Evolutionary conservation across 1,140 invertebrate genomes (phyloP).

Genomic region (Cryptotermes secundus): DNA sequence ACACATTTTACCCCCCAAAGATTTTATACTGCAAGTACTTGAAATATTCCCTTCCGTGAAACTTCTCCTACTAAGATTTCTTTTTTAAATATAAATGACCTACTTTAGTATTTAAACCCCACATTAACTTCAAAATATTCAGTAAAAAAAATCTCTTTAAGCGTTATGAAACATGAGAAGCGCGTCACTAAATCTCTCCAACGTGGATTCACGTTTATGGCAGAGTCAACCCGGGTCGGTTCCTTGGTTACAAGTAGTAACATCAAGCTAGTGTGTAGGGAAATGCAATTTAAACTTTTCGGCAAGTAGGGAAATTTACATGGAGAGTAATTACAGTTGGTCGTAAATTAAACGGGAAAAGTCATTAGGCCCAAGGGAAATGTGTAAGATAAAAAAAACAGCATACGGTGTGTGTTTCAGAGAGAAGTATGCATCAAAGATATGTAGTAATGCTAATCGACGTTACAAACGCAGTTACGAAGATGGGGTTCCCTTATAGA

Average conservation of each 20-base stretch:
- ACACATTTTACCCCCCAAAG: too few relatives aligned
- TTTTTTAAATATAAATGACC: slow-evolving; percentile 16
- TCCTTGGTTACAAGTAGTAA: not conserved
- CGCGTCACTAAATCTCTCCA: not conserved
- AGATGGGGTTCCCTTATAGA: not conserved
- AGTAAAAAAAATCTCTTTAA: slow-evolving; percentile 1
- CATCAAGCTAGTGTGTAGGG: not conserved
- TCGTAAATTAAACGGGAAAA: slow-evolving; percentile 28
- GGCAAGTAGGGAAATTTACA: slow-evolving; percentile 26
- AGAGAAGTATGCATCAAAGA: not conserved
- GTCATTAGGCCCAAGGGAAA: slow-evolving; percentile 23
- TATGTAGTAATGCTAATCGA: not conserved
- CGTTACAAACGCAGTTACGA: not conserved
- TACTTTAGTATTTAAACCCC: slow-evolving; percentile 15
- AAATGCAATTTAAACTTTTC: slow-evolving; percentile 30
- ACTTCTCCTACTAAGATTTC: not conserved
- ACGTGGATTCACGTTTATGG: not conserved
- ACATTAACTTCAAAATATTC: not conserved
- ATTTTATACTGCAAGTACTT: not conserved
- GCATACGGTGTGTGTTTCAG: not conserved
- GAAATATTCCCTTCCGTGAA: not conserved
- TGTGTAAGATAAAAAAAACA: not conserved
- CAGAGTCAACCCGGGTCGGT: not conserved
- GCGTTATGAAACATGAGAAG: slow-evolving; percentile 19
- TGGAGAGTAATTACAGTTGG: slow-evolving; percentile 25